Conservation (phyloP, 2,113 vertebrate species). For the Hippopotamus amphibius region DNA sequence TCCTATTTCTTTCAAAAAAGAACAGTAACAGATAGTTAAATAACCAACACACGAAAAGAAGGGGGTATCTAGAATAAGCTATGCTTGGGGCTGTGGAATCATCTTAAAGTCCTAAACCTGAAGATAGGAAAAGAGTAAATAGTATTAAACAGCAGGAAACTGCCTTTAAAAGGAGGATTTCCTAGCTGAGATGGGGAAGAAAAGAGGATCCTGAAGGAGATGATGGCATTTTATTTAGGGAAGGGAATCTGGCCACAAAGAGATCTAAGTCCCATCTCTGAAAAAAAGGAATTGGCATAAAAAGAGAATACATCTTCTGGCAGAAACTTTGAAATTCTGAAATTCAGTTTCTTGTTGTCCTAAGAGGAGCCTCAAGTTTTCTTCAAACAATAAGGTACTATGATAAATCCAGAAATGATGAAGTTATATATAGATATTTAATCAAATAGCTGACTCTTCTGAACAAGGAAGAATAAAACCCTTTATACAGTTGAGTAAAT, state of each 20-base stretch:
- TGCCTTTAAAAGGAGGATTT: background rate
- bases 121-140: background rate
- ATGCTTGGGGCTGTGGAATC: background rate
- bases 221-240: background rate
- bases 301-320: background rate
- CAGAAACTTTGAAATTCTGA: slow-evolving; percentile 46
- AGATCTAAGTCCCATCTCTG: background rate
- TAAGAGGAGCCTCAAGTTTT: background rate
- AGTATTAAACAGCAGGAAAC: background rate
- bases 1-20: slow-evolving; percentile 8
- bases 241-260: background rate
- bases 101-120: background rate
- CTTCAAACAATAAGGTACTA: slow-evolving; percentile 30
- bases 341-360: slow-evolving; percentile 15
- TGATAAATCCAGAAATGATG: background rate
- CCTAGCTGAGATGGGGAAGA: background rate
- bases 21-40: background rate
- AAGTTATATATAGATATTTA: background rate
- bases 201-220: background rate
- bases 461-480: slow-evolving; percentile 4
- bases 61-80: background rate
- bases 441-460: slow-evolving; percentile 48
- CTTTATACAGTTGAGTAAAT: slow-evolving; percentile 12
- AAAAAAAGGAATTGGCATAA: background rate
- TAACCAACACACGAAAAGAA: background rate